phyloP scores from a whole-genome alignment of 2,113 vertebrate species.

The Gymnorhina tibicen region DNA sequence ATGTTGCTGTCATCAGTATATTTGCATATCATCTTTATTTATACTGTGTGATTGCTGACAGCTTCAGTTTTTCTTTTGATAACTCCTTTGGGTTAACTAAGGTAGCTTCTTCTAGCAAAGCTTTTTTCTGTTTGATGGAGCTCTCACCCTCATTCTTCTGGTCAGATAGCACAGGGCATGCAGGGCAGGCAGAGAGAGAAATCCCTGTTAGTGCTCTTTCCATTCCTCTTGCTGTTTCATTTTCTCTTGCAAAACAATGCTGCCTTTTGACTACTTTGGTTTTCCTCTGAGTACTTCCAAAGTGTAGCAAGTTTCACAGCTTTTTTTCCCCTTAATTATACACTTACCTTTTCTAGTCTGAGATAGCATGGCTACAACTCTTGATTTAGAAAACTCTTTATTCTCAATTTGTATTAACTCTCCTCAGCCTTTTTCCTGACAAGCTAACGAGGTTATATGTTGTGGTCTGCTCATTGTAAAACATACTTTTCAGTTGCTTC shows the following conservation, averaged over 20 bases:
- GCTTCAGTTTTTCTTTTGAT: constrained; percentile 22
- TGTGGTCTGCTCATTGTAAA: background rate
- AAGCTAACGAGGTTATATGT: rapidly evolving
- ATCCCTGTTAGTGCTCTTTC: background rate
- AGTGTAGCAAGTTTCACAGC: background rate
- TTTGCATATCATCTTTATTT: constrained; percentile 72
- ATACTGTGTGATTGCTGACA: constrained; percentile 52
- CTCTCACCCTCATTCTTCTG: background rate
- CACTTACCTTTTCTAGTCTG: background rate
- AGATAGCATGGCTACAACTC: background rate
- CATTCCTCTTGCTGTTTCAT: background rate
- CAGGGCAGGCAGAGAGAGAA: background rate
- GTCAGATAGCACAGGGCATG: background rate
- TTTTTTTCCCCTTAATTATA: background rate
- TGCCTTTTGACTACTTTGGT: background rate
- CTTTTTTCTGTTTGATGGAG: background rate
- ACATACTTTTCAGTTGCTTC: background rate
- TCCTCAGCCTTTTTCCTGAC: background rate
- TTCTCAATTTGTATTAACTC: background rate
- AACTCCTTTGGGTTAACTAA: constrained; percentile 48
- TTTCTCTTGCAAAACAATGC: background rate
- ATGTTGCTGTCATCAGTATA: constrained; percentile 60
- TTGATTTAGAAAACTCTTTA: background rate
- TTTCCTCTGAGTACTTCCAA: background rate
- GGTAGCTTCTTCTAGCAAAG: constrained; percentile 29